Base-by-base conservation (phyloP, 1,140 invertebrate genomes). In the Drosophila virilis region DNA sequence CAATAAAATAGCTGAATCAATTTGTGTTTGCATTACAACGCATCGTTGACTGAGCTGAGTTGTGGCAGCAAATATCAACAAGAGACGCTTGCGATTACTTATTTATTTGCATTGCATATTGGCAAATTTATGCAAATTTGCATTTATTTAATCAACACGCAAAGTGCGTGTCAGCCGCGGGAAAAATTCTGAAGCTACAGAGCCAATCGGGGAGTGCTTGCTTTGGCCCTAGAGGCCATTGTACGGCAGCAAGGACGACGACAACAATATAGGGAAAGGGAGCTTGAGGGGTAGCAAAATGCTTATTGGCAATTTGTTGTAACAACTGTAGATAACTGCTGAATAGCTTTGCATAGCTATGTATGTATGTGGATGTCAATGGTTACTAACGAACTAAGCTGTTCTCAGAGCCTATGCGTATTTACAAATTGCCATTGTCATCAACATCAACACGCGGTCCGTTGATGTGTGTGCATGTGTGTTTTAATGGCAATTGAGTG, bases 91-190 rank as follows among this genome's bases (percentile, higher is more conserved):
- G 10, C n/a, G 2, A 51, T 51, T 61, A 43, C 37, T 62, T 62
- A 15, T 46, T 37, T 54, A 8, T 38, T 51, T 50, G 8, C 48
- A 13, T 50, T 38, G 69, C 59, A 57, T 78, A 62, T 80, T 81
- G 61, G 69, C 70, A 86, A 86, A 85, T 86, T 74, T 78, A 89
- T 88, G 84, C 71, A 88, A 88, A 88, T 88, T 84, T 84, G 43
- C 80, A 88, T 88, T 89, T 84, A 88, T 89, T 90, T 72, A 88
- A 90, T 88, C 89, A 90, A 84, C 84, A 88, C 73, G 77, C 80
- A 83, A 84, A 84, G 74, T 89, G 84, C 80, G 83, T 86, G 78
- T 75, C 78, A 69, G 50, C n/a, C n/a, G 50, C 50, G n/a, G n/a
- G 28, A 51, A 51, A 51, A 33, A 46, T 43, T 43, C 2, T n/a